Percentiles rank a stretch among this genome's conserved stretches.
phyloP scores from a whole-genome alignment of 2,888 invertebrate species.

The Trichacis sp. region DNA sequence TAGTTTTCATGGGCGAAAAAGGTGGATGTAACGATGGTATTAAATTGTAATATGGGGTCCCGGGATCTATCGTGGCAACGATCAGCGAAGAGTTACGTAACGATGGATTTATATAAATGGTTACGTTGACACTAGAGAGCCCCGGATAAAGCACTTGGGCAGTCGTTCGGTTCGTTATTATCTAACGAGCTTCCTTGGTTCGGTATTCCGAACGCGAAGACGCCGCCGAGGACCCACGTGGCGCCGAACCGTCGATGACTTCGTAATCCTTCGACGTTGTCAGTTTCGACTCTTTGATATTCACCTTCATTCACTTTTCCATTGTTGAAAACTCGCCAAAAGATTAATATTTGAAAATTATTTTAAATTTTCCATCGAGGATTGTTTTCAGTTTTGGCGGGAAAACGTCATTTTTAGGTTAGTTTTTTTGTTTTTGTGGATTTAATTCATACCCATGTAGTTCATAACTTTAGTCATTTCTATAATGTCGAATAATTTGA shows the following conservation, averaged over 20 bases:
- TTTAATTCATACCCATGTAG: too few species aligned
- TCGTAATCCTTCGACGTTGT: neutral
- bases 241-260: conserved; percentile 2
- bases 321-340: too few species aligned
- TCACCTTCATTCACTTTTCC: too few species aligned
- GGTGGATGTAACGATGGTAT: conserved; percentile 11
- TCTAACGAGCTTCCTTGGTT: conserved; percentile 44
- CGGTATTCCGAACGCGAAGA: conserved; percentile 32
- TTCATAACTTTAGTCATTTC: too few species aligned
- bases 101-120: conserved; percentile 69
- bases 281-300: too few species aligned
- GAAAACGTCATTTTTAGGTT: too few species aligned
- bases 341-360: too few species aligned
- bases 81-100: conserved; percentile 64
- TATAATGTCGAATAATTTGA: too few species aligned
- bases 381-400: too few species aligned
- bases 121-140: conserved; percentile 67
- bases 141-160: conserved; percentile 41
- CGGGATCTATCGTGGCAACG: conserved; percentile 48
- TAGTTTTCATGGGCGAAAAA: neutral
- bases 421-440: too few species aligned
- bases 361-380: too few species aligned
- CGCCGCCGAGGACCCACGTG: conserved; percentile 36
- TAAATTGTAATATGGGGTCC: conserved; percentile 21
- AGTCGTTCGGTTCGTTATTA: conserved; percentile 43